phyloP scores from a whole-genome alignment of 2,797 vertebrate genomes.

The Schizothorax lantsangensis region DNA sequence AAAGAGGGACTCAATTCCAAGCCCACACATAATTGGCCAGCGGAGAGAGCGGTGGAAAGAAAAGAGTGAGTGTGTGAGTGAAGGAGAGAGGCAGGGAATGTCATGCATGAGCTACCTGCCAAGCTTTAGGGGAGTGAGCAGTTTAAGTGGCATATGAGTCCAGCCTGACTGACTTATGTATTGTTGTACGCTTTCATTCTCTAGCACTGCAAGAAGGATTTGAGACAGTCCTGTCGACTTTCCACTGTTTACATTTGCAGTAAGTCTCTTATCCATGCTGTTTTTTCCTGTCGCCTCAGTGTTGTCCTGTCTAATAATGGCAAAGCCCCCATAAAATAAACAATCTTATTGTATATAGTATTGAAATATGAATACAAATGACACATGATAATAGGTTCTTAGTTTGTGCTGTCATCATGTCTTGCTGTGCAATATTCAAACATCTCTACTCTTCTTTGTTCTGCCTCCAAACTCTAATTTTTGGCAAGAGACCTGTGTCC shows the following conservation, averaged over 20 bases:
- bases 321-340: background rate
- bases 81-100: slow-evolving; percentile 33
- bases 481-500: slow-evolving; percentile 17
- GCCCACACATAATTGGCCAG: slow-evolving; percentile 41
- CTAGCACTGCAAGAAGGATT: background rate
- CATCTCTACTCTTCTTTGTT: slow-evolving; percentile 29
- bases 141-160: slow-evolving; percentile 46
- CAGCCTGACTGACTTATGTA: slow-evolving; percentile 27
- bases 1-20: slow-evolving; percentile 47
- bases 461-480: slow-evolving; percentile 16
- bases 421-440: slow-evolving; percentile 3
- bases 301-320: background rate
- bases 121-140: slow-evolving; percentile 42
- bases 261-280: background rate
- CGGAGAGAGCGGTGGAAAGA: slow-evolving; percentile 24
- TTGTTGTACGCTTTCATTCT: slow-evolving; percentile 11
- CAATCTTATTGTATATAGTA: background rate
- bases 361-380: slow-evolving; percentile 26
- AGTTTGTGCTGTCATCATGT: slow-evolving; percentile 23
- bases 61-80: slow-evolving; percentile 35
- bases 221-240: background rate
- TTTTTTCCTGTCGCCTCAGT: background rate
- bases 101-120: slow-evolving; percentile 45
- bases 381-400: slow-evolving; percentile 21
- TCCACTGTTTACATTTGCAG: slow-evolving; percentile 2